phyloP scores from a whole-genome alignment of 1,140 invertebrate species.

The Eumeta japonica region DNA sequence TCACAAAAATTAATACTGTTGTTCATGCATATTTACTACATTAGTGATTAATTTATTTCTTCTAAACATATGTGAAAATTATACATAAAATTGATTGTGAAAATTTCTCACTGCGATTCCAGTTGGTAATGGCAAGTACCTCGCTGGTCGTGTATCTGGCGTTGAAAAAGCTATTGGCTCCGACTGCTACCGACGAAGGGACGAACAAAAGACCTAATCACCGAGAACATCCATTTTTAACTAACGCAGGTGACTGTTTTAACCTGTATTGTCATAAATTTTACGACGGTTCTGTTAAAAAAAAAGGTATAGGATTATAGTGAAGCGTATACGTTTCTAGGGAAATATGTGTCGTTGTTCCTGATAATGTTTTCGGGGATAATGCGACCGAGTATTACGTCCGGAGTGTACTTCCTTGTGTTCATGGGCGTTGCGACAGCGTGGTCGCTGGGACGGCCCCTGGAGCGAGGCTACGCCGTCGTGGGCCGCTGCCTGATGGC shows the following conservation, averaged over 20 bases:
- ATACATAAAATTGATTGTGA: too few relatives aligned
- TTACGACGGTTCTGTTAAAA: too few relatives aligned
- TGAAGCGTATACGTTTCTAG: slow-evolving; percentile 44
- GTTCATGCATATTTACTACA: too few relatives aligned
- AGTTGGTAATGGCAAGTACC: slow-evolving; percentile 33
- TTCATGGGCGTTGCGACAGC: slow-evolving; percentile 85
- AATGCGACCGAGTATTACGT: slow-evolving; percentile 74
- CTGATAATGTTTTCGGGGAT: slow-evolving; percentile 76
- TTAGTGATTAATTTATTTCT: too few relatives aligned
- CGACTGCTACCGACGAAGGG: slow-evolving; percentile 10
- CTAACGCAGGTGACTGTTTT: slow-evolving; percentile 27
- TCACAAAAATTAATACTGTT: too few relatives aligned
- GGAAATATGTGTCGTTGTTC: slow-evolving; percentile 70
- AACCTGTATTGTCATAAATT: slow-evolving; percentile 10
- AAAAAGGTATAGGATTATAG: slow-evolving; percentile 7
- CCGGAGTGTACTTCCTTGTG: slow-evolving; percentile 80
- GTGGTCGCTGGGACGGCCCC: slow-evolving; percentile 80
- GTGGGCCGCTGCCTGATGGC: slow-evolving; percentile 71
- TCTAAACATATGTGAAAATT: too few relatives aligned
- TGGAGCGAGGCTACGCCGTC: slow-evolving; percentile 71
- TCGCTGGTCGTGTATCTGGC: slow-evolving; percentile 41
- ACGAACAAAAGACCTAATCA: slow-evolving; percentile 31
- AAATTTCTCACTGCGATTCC: slow-evolving; percentile 45
- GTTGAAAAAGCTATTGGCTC: slow-evolving; percentile 27
- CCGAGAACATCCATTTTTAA: slow-evolving; percentile 34